These are phyloP conservation scores for Trypoxylon attenuatum DNA, from an alignment of 2,888 invertebrate species.

Conservation along the genomic window DNA sequence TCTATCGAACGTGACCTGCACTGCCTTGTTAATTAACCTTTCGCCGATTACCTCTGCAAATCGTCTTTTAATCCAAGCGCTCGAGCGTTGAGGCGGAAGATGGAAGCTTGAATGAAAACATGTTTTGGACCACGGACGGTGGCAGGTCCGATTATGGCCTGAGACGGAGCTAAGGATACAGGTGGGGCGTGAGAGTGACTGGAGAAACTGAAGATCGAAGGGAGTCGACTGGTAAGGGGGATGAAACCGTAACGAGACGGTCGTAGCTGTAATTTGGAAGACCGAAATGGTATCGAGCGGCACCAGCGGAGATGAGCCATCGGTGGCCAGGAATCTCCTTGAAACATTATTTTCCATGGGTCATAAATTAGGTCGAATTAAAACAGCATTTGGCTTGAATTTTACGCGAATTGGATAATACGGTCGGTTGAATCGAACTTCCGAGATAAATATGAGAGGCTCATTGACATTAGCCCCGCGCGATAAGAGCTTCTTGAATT, in stretches of 20 bases:
- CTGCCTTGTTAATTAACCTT: too few relatives aligned
- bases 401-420: too few relatives aligned
- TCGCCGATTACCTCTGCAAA: too few relatives aligned
- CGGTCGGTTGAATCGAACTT: too few relatives aligned
- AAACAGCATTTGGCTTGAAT: constrained; percentile 12
- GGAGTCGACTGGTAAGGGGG: background rate
- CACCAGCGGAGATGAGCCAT: constrained; percentile 55
- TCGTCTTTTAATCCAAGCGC: too few relatives aligned
- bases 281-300: constrained; percentile 59
- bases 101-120: background rate
- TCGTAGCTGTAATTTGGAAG: constrained; percentile 58
- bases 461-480: background rate
- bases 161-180: background rate
- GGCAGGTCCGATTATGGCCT: background rate
- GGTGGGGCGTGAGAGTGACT: background rate
- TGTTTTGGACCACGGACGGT: background rate
- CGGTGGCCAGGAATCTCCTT: constrained; percentile 55
- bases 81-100: too few relatives aligned
- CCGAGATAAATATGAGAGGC: background rate
- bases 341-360: constrained; percentile 66
- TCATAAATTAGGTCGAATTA: constrained; percentile 61
- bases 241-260: constrained; percentile 14
- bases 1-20: too few relatives aligned
- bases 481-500: background rate
- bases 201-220: background rate